Evolutionary conservation across 2,113 vertebrate genomes (phyloP).

Genomic region (Pagrus major): DNA sequence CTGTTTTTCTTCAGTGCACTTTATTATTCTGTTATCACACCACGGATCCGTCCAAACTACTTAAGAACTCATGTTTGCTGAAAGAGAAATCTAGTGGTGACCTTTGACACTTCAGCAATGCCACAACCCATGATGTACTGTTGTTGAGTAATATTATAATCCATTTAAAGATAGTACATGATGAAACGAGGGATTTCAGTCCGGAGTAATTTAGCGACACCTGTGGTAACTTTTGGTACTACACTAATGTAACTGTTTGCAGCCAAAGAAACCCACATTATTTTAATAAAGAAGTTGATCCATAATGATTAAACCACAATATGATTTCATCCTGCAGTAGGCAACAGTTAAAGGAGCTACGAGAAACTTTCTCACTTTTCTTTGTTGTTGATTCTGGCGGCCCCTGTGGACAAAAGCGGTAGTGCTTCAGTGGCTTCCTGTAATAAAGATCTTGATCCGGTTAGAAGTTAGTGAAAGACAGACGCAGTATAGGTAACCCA

Average conservation of each 20-base stretch:
- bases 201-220: neutral
- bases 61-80: neutral
- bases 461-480: too few species aligned
- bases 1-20: neutral
- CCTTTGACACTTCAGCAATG: neutral
- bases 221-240: neutral
- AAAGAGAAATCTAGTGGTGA: neutral
- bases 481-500: too few species aligned
- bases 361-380: too few species aligned
- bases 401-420: too few species aligned
- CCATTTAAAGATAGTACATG: neutral
- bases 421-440: too few species aligned
- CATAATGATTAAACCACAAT: neutral
- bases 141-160: neutral
- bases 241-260: neutral
- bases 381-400: too few species aligned
- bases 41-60: neutral
- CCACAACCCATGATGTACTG: too few species aligned
- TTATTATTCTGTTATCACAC: neutral
- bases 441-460: too few species aligned
- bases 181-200: neutral
- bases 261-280: neutral
- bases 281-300: neutral
- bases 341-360: too few species aligned
- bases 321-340: neutral